phyloP scores from a whole-genome alignment of 1,140 invertebrate species.

The Drosophila mayri region DNA sequence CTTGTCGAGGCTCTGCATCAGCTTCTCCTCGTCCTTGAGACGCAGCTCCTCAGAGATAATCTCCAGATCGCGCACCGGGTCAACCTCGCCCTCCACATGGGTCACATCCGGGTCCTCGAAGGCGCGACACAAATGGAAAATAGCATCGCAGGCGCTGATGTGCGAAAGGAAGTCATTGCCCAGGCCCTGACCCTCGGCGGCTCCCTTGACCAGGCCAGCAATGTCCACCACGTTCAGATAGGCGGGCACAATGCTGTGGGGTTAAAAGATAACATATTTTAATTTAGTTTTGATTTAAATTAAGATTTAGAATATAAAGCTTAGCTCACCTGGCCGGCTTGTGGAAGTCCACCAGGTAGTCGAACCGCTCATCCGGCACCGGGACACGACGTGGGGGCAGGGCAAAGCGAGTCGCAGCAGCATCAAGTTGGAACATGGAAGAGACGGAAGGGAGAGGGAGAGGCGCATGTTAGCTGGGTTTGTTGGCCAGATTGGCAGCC shows the following conservation, averaged over 20 bases:
- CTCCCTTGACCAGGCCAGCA: conserved; percentile 98
- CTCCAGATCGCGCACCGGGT: conserved; percentile 98
- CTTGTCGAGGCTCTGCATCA: conserved; percentile 93
- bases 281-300: neutral
- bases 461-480: conserved; percentile 59
- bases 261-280: neutral
- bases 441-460: neutral
- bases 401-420: conserved; percentile 40
- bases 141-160: conserved; percentile 99
- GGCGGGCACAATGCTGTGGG: conserved; percentile 96
- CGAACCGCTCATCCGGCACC: conserved; percentile 97
- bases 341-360: conserved; percentile 96
- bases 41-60: conserved; percentile 98
- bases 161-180: conserved; percentile 99
- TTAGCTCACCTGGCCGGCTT: conserved; percentile 95
- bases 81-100: conserved; percentile 99
- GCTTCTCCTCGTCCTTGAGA: conserved; percentile 96
- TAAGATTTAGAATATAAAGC: neutral
- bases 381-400: conserved; percentile 95
- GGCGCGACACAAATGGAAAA: conserved; percentile 98
- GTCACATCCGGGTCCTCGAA: conserved; percentile 99
- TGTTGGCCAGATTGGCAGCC: conserved; percentile 45
- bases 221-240: conserved; percentile 99
- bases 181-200: conserved; percentile 98
- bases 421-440: conserved; percentile 3